Base-by-base conservation (phyloP, 2,797 vertebrate species). In the Megalops cyprinoides region DNA sequence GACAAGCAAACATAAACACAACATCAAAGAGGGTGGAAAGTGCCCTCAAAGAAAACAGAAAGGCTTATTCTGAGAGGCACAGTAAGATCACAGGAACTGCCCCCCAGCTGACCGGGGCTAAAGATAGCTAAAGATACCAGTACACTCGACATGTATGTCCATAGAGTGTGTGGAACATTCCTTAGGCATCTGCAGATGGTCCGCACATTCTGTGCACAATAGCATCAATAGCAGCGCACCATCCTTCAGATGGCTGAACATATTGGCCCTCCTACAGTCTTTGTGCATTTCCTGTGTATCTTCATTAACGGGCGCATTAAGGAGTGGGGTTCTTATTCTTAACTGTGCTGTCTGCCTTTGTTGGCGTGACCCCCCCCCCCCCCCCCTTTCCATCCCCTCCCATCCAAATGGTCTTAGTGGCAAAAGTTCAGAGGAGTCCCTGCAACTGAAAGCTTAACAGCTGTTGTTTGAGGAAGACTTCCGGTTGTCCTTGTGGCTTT, bases 81-180 rank as follows among this genome's bases (percentile, higher is more conserved):
- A 14, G 73, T 92, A 92, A 94, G 92, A 91, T 94, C 92, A 93
- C 84, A 79, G 85, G 85, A 87, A 90, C 88, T 90, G 89, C 85
- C 85, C 86, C 87, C 87, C 37, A 74, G 86, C 31, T 46, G 76
- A 51, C 55, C 1, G 62, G 3, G 0, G 76, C 88, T 93, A 92
- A 92, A 92, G 92, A 94, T 94, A 94, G 88, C 77, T 46, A 71
- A n/a, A 86, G 89, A 91, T 79, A 88, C 91, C 88, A 91, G 91
- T 75, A 87, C 76, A 20, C 85, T 90, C 91, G 87, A 91, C 93
- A 94, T 94, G 93, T 92, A 93, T 93, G 94, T 93, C 90, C 92
- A 92, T 92, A 85, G 88, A 91, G 89, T 85, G 88, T 90, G 87
- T 14, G 44, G 83, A 85, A 88, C 89, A 91, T 93, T 93, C 91